Conservation (phyloP, 2,888 invertebrate genomes). For the Buathra laborator region DNA sequence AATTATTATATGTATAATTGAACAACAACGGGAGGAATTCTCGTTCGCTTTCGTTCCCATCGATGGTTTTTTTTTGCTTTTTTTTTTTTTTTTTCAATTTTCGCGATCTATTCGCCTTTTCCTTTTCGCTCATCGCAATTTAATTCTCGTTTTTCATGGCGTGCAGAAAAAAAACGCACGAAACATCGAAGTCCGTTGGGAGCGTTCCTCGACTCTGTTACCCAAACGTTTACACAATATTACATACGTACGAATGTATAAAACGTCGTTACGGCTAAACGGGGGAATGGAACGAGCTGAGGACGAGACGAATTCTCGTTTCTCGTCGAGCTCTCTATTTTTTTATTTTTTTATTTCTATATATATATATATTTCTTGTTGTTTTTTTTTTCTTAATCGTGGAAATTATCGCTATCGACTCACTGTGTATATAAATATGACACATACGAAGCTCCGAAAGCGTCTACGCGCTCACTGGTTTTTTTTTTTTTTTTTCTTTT, state of each 20-base stretch:
- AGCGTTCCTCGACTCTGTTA: slow-evolving; percentile 73
- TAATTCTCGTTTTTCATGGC: slow-evolving; percentile 39
- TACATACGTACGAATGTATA: slow-evolving; percentile 85
- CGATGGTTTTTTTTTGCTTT: background rate
- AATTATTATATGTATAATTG: slow-evolving; percentile 23
- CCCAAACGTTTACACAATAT: slow-evolving; percentile 79
- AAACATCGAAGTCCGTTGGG: slow-evolving; percentile 39
- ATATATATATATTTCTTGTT: no score
- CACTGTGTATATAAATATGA: slow-evolving; percentile 62
- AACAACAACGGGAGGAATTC: slow-evolving; percentile 40
- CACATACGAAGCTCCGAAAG: slow-evolving; percentile 63
- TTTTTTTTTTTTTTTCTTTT: background rate
- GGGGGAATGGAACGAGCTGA: slow-evolving; percentile 56
- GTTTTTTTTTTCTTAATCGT: slow-evolving; percentile 16
- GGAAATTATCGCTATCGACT: slow-evolving; percentile 40
- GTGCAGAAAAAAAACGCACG: slow-evolving; percentile 57
- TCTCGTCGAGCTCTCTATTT: slow-evolving; percentile 48
- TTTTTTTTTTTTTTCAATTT: background rate
- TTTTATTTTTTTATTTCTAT: background rate
- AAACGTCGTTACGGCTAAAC: slow-evolving; percentile 83
- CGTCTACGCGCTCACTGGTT: slow-evolving; percentile 57
- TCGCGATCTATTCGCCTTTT: background rate
- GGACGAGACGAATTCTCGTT: slow-evolving; percentile 40
- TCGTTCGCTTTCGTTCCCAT: slow-evolving; percentile 31
- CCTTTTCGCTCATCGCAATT: background rate